A percentile compares a stretch with the other conserved stretches of the same genome.
phyloP scores from a whole-genome alignment of 2,113 vertebrate genomes.

The Perccottus glenii region DNA sequence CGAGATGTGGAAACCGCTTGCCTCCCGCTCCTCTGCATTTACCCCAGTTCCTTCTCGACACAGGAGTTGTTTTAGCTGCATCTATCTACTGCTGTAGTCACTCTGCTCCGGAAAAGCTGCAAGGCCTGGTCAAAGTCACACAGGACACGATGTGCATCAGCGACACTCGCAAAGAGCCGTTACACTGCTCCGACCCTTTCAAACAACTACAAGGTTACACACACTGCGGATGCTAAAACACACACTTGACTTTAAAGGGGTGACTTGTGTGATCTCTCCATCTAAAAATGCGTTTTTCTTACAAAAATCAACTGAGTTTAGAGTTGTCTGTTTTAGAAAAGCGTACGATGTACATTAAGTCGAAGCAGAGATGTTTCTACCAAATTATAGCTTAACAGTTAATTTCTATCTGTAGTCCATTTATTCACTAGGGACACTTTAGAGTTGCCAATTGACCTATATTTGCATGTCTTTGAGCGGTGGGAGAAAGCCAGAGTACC shows the following conservation, averaged over 20 bases:
- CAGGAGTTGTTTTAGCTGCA: conserved; percentile 19
- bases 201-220: conserved; percentile 56
- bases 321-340: no score
- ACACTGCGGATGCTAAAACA: conserved; percentile 1
- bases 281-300: background rate
- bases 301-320: no score
- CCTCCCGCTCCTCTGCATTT: conserved; percentile 7
- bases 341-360: no score
- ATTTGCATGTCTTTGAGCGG: no score
- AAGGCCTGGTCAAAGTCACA: conserved; percentile 61
- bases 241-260: conserved; percentile 35
- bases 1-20: background rate
- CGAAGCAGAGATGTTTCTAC: no score
- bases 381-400: no score
- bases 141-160: conserved; percentile 61
- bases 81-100: conserved; percentile 20
- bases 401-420: no score
- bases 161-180: conserved; percentile 43
- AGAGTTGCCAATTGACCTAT: no score
- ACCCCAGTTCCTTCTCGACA: conserved; percentile 8
- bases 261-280: conserved; percentile 25
- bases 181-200: conserved; percentile 43
- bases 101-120: conserved; percentile 38
- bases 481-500: no score
- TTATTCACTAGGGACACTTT: no score